phyloP scores from a whole-genome alignment of 2,113 vertebrate species.

The Tonatia bakeri region DNA sequence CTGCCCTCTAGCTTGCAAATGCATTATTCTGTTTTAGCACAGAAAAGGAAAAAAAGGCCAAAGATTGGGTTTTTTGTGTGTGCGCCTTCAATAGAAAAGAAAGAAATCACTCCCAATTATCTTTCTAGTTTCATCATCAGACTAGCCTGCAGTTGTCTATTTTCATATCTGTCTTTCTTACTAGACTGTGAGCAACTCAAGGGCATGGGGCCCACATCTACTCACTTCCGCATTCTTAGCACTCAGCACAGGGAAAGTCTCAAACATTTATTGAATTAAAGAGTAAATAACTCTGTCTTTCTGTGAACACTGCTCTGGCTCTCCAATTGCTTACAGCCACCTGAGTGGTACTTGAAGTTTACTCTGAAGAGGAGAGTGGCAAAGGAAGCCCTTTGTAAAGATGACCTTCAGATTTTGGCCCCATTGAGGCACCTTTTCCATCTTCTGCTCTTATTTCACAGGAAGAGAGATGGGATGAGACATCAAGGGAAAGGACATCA shows the following conservation, averaged over 20 bases:
- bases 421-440: neutral
- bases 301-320: neutral
- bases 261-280: neutral
- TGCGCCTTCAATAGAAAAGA: neutral
- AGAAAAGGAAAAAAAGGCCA: neutral
- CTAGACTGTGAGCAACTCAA: neutral
- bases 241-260: neutral
- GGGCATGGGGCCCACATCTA: neutral
- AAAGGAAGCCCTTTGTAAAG: neutral
- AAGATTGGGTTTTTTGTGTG: neutral
- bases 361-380: neutral
- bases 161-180: neutral
- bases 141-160: neutral
- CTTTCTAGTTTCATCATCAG: neutral
- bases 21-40: neutral
- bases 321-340: neutral
- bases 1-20: neutral
- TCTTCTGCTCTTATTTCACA: slow-evolving; percentile 11
- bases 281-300: neutral
- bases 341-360: neutral
- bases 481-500: slow-evolving; percentile 24
- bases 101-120: neutral
- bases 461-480: neutral
- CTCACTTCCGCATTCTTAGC: neutral
- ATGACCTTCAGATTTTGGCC: neutral